These are phyloP conservation scores for Stomatorhinus walkeri DNA, from an alignment of 2,797 vertebrate genomes.

Conservation along the genomic window DNA sequence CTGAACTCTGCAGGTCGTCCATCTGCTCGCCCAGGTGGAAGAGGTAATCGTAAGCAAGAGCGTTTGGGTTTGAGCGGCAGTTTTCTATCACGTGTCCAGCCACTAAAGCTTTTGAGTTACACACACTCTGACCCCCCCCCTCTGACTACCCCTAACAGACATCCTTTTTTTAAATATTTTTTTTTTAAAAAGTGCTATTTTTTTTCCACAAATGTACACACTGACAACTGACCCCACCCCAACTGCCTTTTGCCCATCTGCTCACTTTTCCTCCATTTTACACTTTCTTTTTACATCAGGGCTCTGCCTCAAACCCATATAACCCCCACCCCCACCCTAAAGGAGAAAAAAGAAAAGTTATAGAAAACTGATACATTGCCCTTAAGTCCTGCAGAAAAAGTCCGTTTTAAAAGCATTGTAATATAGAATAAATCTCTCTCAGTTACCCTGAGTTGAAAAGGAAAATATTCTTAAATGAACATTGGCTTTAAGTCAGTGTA, in stretches of 20 bases:
- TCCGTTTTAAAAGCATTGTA: constrained; percentile 42
- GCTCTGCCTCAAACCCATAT: constrained; percentile 30
- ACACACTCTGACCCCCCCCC: constrained; percentile 3
- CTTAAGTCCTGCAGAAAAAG: constrained; percentile 54
- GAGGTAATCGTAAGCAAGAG: constrained; percentile 49
- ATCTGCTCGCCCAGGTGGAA: constrained; percentile 35
- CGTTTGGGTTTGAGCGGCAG: constrained; percentile 59
- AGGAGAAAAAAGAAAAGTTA: constrained; percentile 25
- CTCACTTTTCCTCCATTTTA: constrained; percentile 35
- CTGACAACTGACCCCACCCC: constrained; percentile 34
- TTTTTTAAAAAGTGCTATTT: constrained; percentile 61
- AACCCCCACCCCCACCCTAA: constrained; percentile 18
- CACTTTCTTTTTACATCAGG: constrained; percentile 35
- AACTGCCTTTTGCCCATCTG: constrained; percentile 15
- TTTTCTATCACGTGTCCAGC: constrained; percentile 46
- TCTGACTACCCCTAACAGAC: constrained; percentile 45
- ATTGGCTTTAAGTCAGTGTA: constrained; percentile 56
- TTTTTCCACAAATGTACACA: constrained; percentile 44
- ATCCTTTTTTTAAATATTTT: constrained; percentile 28
- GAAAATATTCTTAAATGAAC: constrained; percentile 51
- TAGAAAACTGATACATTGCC: constrained; percentile 34
- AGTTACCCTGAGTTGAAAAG: constrained; percentile 67
- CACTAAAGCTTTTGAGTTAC: constrained; percentile 53
- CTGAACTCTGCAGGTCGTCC: constrained; percentile 47
- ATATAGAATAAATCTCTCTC: constrained; percentile 50